Percentiles rank a stretch among this genome's conserved stretches.
Conservation (phyloP, 1,140 invertebrate genomes). For the Trichoplusia ni region DNA sequence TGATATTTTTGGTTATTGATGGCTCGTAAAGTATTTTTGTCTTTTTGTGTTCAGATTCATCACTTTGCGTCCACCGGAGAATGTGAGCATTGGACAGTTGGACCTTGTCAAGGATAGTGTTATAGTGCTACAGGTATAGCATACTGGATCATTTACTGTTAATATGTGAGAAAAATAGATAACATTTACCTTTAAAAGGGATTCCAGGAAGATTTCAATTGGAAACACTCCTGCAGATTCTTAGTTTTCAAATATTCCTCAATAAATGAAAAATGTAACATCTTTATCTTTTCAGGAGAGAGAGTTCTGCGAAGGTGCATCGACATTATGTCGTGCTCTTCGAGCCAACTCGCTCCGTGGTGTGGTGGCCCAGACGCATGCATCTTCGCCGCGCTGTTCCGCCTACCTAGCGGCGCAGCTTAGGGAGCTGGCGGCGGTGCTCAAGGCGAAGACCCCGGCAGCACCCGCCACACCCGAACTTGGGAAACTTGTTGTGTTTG, state of each 20-base stretch:
- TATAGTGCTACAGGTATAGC: conserved; percentile 83
- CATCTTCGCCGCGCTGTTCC: conserved; percentile 87
- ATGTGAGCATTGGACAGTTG: conserved; percentile 82
- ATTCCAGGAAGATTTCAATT: too few relatives aligned
- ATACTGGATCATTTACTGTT: too few relatives aligned
- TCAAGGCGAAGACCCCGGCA: conserved; percentile 60
- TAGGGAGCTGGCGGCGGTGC: conserved; percentile 67
- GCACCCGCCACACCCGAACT: conserved; percentile 65
- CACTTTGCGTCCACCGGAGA: conserved; percentile 83
- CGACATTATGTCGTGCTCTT: conserved; percentile 85
- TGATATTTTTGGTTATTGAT: neutral
- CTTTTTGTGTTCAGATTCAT: conserved; percentile 78
- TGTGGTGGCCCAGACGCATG: conserved; percentile 88
- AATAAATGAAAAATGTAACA: neutral
- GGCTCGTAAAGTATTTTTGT: neutral
- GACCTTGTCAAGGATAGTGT: conserved; percentile 83
- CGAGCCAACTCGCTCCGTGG: conserved; percentile 84
- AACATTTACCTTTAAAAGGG: too few relatives aligned
- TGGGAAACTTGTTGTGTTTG: conserved; percentile 75
- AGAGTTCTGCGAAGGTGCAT: conserved; percentile 88
- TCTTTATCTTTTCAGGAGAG: conserved; percentile 82
- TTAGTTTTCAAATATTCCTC: too few relatives aligned
- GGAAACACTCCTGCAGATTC: too few relatives aligned
- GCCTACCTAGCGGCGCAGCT: conserved; percentile 88
- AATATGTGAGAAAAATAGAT: too few relatives aligned